These are phyloP conservation scores for Protophormia terraenovae DNA, from an alignment of 2,888 invertebrate species.

Conservation along the genomic window DNA sequence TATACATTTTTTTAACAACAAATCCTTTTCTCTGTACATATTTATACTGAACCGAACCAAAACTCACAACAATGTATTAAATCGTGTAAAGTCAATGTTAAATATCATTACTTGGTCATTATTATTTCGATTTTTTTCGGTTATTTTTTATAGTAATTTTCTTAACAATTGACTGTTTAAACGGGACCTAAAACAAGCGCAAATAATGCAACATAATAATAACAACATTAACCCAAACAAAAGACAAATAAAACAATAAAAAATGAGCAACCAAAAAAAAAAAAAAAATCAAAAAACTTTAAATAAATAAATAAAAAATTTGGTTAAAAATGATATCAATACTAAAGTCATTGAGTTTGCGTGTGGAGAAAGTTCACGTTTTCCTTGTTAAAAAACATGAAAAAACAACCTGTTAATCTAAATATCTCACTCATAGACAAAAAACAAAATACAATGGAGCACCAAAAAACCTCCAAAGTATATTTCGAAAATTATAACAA, in stretches of 20 bases:
- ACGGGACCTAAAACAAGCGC: slow-evolving; percentile 57
- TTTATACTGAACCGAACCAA: neutral
- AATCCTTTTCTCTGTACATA: neutral
- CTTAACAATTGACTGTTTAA: slow-evolving; percentile 60
- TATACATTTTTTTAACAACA: neutral
- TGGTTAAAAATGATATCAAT: slow-evolving; percentile 56
- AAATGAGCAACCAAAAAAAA: slow-evolving; percentile 14
- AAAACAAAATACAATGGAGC: slow-evolving; percentile 29
- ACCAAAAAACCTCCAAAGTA: neutral
- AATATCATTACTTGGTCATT: slow-evolving; percentile 67
- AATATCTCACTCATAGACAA: slow-evolving; percentile 76
- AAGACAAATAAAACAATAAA: slow-evolving; percentile 49
- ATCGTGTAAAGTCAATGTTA: slow-evolving; percentile 80
- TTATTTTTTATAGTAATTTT: slow-evolving; percentile 27
- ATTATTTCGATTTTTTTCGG: slow-evolving; percentile 3
- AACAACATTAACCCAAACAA: slow-evolving; percentile 33
- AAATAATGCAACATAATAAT: slow-evolving; percentile 63
- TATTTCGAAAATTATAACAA: slow-evolving; percentile 37
- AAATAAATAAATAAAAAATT: neutral
- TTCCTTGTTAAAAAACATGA: slow-evolving; percentile 78
- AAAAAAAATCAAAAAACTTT: slow-evolving; percentile 21
- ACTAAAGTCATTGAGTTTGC: slow-evolving; percentile 78
- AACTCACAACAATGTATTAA: slow-evolving; percentile 64
- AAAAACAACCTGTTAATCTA: slow-evolving; percentile 81
- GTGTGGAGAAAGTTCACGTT: slow-evolving; percentile 80